Conservation (phyloP, 2,797 vertebrate genomes). For the Phalloptychus januarius region DNA sequence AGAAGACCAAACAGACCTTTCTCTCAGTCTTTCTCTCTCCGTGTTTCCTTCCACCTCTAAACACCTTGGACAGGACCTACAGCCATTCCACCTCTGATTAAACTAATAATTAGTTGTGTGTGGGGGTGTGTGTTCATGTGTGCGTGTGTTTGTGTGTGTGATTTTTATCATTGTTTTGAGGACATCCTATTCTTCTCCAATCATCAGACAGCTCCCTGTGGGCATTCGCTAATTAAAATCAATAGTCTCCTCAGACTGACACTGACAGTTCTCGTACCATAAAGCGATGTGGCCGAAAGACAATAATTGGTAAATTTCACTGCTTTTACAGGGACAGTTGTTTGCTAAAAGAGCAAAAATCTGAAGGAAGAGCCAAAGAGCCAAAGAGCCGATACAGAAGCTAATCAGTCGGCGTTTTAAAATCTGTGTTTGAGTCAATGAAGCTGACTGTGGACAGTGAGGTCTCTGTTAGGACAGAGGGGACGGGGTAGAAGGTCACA, state of each 20-base stretch:
- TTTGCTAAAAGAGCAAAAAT: neutral
- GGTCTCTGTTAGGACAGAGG: constrained; percentile 49
- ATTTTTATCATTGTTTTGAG: constrained; percentile 93
- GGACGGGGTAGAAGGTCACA: constrained; percentile 61
- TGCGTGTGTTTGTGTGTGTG: constrained; percentile 42
- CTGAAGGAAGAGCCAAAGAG: neutral
- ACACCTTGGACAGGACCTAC: constrained; percentile 82
- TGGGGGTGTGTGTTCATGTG: constrained; percentile 23
- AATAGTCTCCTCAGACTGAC: constrained; percentile 91
- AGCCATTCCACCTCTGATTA: constrained; percentile 90
- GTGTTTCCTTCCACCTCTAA: constrained; percentile 74
- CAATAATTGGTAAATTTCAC: constrained; percentile 35
- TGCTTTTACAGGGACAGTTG: neutral
- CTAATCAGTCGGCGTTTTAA: neutral
- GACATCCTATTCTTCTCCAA: constrained; percentile 87
- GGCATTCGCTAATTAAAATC: constrained; percentile 99
- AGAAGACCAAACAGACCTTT: constrained; percentile 6
- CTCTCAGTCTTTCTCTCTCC: constrained; percentile 1
- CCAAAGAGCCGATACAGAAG: neutral
- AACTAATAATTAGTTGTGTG: constrained; percentile 88
- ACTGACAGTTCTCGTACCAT: constrained; percentile 74
- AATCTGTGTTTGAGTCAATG: constrained; percentile 15
- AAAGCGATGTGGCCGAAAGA: constrained; percentile 32
- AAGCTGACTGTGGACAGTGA: constrained; percentile 27
- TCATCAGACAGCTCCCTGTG: constrained; percentile 94